These are phyloP conservation scores for Antennarius striatus DNA, from an alignment of 2,113 vertebrate genomes.

Conservation along the genomic window DNA sequence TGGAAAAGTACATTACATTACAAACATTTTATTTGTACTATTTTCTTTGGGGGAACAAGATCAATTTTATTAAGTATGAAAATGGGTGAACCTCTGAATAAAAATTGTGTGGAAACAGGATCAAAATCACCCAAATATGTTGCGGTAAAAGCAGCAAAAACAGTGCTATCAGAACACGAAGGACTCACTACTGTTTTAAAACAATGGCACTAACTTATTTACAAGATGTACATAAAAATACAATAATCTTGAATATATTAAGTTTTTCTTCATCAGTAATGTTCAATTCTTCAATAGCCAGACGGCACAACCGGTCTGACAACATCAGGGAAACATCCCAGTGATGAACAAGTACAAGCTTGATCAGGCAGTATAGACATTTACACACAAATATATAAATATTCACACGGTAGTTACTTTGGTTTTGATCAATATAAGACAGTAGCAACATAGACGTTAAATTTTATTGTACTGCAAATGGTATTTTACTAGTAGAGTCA, in stretches of 20 bases:
- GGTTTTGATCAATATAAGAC: background rate
- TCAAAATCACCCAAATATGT: constrained; percentile 2
- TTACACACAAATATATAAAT: too few species aligned
- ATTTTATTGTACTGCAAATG: background rate
- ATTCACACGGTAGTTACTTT: too few species aligned
- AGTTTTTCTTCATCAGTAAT: constrained; percentile 21
- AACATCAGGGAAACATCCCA: constrained; percentile 5
- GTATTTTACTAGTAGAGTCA: background rate
- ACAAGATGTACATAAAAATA: constrained; percentile 52
- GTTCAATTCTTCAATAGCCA: background rate
- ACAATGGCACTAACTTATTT: constrained; percentile 1
- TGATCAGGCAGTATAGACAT: too few species aligned
- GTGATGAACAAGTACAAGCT: constrained; percentile 2
- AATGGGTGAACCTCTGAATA: background rate
- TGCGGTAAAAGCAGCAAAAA: constrained; percentile 37
- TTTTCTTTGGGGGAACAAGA: constrained; percentile 8
- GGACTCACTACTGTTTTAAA: constrained; percentile 24
- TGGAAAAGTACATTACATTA: background rate
- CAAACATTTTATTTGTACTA: constrained; percentile 67
- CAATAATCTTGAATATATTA: constrained; percentile 46
- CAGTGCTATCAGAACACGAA: background rate
- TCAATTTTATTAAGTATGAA: constrained; percentile 16
- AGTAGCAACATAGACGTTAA: background rate
- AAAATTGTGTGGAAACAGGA: constrained; percentile 15
- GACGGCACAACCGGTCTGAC: constrained; percentile 8